A percentile compares a stretch with the other conserved stretches of the same genome.
phyloP scores from a whole-genome alignment of 2,888 invertebrate species.

The Pantelozetes paolii region DNA sequence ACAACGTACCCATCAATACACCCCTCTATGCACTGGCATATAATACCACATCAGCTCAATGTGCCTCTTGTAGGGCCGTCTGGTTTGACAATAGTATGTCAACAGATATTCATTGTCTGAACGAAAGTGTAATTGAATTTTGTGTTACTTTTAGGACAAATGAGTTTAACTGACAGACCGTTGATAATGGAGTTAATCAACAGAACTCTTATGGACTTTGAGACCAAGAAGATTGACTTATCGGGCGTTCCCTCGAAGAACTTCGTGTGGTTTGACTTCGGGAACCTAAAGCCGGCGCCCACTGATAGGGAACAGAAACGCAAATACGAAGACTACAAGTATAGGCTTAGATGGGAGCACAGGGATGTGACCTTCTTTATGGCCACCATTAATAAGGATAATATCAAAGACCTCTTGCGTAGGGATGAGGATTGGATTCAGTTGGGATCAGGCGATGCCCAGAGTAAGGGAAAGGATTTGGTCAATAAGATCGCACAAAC shows the following conservation, averaged over 20 bases:
- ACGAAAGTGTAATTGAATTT: not conserved
- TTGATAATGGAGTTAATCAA: slow-evolving; percentile 35
- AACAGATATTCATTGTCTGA: not conserved
- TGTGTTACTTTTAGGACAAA: not conserved
- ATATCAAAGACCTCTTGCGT: slow-evolving; percentile 30
- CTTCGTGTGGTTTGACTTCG: slow-evolving; percentile 40
- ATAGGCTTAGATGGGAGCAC: slow-evolving; percentile 28
- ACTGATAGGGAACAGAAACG: slow-evolving; percentile 22
- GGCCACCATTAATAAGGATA: slow-evolving; percentile 13
- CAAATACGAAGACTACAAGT: slow-evolving; percentile 20
- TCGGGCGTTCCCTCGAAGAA: slow-evolving; percentile 34
- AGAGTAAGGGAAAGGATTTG: not conserved
- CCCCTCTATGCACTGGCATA: slow-evolving; percentile 32
- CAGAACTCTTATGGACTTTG: slow-evolving; percentile 38
- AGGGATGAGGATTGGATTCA: slow-evolving; percentile 33
- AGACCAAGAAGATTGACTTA: slow-evolving; percentile 6
- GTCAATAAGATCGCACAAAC: slow-evolving; percentile 43
- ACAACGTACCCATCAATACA: slow-evolving; percentile 22
- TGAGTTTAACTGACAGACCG: slow-evolving; percentile 9
- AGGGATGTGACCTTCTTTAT: slow-evolving; percentile 34
- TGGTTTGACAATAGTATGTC: slow-evolving; percentile 37
- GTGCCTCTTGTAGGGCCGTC: slow-evolving; percentile 37
- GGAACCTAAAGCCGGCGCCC: slow-evolving; percentile 26
- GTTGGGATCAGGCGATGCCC: not conserved
- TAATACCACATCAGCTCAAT: slow-evolving; percentile 38